Base-by-base conservation (phyloP, 2,797 vertebrate species). In the Melanotaenia boesemani region DNA sequence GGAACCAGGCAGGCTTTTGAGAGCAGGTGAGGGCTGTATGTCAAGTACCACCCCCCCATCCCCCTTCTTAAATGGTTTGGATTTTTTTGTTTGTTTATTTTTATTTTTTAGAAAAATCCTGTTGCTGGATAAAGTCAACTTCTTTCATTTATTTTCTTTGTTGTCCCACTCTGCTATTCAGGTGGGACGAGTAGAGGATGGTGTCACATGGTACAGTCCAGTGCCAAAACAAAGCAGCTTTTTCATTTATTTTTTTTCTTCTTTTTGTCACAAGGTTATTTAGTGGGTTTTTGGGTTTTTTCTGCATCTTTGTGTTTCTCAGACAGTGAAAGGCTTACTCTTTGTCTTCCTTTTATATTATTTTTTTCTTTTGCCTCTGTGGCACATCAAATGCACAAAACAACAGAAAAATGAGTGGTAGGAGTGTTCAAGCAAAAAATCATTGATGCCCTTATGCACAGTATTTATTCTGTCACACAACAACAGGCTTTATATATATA, bases 21-120 rank as follows among this genome's bases (percentile, higher is more conserved):
- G 84, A 82, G 84, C 72, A 82, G 85, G 72, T 86, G 80, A 90
- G 79, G 54, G 63, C 65, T 74, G 58, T 80, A 80, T 85, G 77
- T 87, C 79, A 82, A 73, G 70, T 62, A 54, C 65, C 56, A 56
- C 56, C 55, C 55, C 32, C 48, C 34, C 1, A 46, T 68, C 55
- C 32, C 48, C 34, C 1, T 46, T 68, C 59, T 67, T 64, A 82
- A 89, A 81, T 71, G 70, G 62, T 69, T 62, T 74, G 61, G 15
- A 9, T 52, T 22, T 52, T 10, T 46, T 46, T 63, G 26, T 54
- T 26, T 26, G 13, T 26, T 70, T 59, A 16, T 26, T 63, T 46
- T 24, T 30, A 30, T 76, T 55, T 67, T 88, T 82, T 83, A 75
- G 58, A 13, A 46, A 46, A 46, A 79, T 79, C 77, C 58, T 41